Base-by-base conservation (phyloP, 2,113 vertebrate genomes). In the Laterallus jamaicensis region DNA sequence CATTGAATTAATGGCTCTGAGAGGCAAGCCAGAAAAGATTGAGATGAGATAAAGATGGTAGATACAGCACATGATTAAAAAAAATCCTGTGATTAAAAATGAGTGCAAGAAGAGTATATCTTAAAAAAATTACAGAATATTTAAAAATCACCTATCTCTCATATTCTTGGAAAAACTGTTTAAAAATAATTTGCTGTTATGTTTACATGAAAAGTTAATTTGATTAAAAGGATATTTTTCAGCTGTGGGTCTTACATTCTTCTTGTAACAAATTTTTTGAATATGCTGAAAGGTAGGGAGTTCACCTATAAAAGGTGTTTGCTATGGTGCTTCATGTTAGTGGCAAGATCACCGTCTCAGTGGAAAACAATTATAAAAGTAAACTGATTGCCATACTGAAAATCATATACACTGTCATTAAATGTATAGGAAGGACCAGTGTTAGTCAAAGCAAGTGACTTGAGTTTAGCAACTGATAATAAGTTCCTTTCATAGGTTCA, bases 1-100 rank as follows among this genome's bases (percentile, higher is more conserved):
- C 50, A 82, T 5, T 89, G 85, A 93, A 80, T 93, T 93, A 94
- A 75, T 85, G 82, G 11, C 59, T 90, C 55, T 59, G 47, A 88
- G 66, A 71, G 29, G 50, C 64, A 95, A 77, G 66, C 32, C 69
- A 60, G 78, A 35, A 71, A 73, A 81, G 44, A 90, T 92, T 19
- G 32, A 67, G 54, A 84, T 75, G 32, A 74, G 49, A 91, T 84
- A 89, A 92, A 82, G 87, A 59, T 7, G 15, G 42, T 58, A 64
- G 49, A 74, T 78, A 44, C 0, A 24, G 26, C 49, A 82, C 9
- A 32, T 52, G 79, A 84, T 70, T 69, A 2, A 75, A 88, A 77
- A 39, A 31, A 11, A 63, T 82, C 18, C 14, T 49, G 18, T 75
- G 24, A 60, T 83, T 83, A 83, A 86, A 92, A 92, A 63, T 79